Percentiles rank a stretch among this genome's conserved stretches.
phyloP scores from a whole-genome alignment of 2,888 invertebrate genomes.

The Macroteleia sp. region DNA sequence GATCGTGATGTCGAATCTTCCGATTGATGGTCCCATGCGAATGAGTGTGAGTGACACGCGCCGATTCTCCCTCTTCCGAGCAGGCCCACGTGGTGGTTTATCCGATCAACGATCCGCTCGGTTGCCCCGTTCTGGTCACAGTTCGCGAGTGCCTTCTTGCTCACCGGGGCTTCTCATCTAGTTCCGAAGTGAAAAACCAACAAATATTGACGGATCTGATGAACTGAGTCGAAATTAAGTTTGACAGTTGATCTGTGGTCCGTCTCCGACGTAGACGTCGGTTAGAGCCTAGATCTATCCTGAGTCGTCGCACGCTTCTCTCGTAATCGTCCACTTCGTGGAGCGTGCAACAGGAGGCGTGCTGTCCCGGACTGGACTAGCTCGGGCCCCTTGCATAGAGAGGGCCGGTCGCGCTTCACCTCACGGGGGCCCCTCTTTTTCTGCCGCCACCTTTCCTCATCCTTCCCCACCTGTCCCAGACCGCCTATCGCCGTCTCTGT shows the following conservation, averaged over 20 bases:
- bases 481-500: conserved; percentile 53
- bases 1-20: conserved; percentile 62
- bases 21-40: conserved; percentile 74
- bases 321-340: conserved; percentile 77
- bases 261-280: no score
- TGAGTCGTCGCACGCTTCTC: conserved; percentile 71
- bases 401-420: conserved; percentile 82
- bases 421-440: conserved; percentile 76
- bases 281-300: no score
- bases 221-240: no score
- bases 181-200: conserved; percentile 7
- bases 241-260: no score
- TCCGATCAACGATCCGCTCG: conserved; percentile 65
- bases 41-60: conserved; percentile 51
- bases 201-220: no score
- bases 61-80: conserved; percentile 52
- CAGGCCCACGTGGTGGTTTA: conserved; percentile 50
- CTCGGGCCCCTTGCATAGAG: conserved; percentile 81
- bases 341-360: conserved; percentile 84
- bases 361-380: conserved; percentile 84
- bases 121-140: conserved; percentile 62
- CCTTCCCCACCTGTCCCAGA: conserved; percentile 65
- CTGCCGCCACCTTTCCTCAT: conserved; percentile 61
- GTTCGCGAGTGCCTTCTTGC: conserved; percentile 38
- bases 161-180: not conserved